phyloP scores from a whole-genome alignment of 1,140 invertebrate species.

The Ephestia elutella region DNA sequence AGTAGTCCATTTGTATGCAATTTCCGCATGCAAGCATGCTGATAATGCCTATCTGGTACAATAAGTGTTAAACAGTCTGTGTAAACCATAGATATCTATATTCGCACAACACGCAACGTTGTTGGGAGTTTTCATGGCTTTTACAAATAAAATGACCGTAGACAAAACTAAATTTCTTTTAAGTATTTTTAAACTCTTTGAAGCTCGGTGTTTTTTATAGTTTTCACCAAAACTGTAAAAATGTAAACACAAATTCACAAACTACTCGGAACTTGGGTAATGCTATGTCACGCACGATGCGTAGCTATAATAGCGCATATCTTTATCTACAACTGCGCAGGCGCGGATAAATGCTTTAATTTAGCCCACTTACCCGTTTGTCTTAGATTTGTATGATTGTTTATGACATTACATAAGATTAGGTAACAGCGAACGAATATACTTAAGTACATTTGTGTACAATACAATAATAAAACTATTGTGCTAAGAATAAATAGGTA shows the following conservation, averaged over 20 bases:
- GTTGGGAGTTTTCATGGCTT: background rate
- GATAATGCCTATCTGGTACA: background rate
- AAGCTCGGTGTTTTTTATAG: too few species aligned
- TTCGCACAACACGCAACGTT: background rate
- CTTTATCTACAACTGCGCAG: slow-evolving; percentile 4
- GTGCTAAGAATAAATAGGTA: too few species aligned
- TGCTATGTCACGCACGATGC: slow-evolving; percentile 24
- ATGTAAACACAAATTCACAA: background rate
- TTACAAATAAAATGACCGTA: too few species aligned
- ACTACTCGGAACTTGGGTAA: slow-evolving; percentile 29
- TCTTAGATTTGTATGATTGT: slow-evolving; percentile 4
- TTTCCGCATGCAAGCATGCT: slow-evolving; percentile 1
- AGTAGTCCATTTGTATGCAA: background rate
- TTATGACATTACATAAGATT: slow-evolving; percentile 1
- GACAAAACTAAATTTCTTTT: too few species aligned
- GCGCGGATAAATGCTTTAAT: slow-evolving; percentile 45
- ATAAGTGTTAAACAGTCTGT: slow-evolving; percentile 1
- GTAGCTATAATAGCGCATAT: slow-evolving; percentile 46
- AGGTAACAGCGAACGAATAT: background rate
- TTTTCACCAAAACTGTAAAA: too few species aligned
- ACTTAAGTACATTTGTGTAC: background rate
- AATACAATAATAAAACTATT: too few species aligned
- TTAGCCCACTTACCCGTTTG: slow-evolving; percentile 33
- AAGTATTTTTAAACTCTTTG: background rate
- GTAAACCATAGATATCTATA: background rate